Base-by-base conservation (phyloP, 2,888 invertebrate species). In the Venustoraphidia nigricollis region DNA sequence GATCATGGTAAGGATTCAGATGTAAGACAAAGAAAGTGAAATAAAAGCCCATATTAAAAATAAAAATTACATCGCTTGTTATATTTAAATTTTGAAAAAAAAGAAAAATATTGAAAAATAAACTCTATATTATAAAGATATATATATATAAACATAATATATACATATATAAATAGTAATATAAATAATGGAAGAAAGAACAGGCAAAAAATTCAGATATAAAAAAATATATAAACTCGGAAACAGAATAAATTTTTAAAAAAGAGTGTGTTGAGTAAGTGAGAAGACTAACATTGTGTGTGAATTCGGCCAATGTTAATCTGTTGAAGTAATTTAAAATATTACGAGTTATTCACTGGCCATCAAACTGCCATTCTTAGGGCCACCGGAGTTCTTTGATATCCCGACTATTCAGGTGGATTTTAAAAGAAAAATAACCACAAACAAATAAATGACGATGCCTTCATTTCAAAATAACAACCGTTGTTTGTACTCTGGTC, bases 1-100 rank as follows among this genome's bases (percentile, higher is more conserved):
- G 69, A 69, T 57, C 66, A 69, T 53, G 68, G 66, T 51, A 70
- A 70, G 60, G 69, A 68, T 50, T 61, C 66, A 46, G 69, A 67
- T 55, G 59, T 70, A 53, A 65, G 69, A 61, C 69, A 70, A 59
- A 63, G 70, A 57, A 69, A 70, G 62, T 69, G 65, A 66, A 43
- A 47, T 47, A 27, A 27, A 27, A 27, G 10, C 17, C 34, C 34
- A 35, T 37, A 11, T 45, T 17, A 37, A 37, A 13, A 37, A 36
- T 37, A 27, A 37, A n/a, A 34, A 27, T 42, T 36, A 43, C 36
- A 11, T 47, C 43, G 43, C 42, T 47, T 43, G 43, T 47, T 47
- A 34, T 27, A 27, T 27, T 27, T 27, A 27, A 27, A 27, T 43
- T 43, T 43, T 42, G 38, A 43, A 41, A 36, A 46, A 46, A 46